phyloP scores from a whole-genome alignment of 2,888 invertebrate genomes.

The Serripes groenlandicus region DNA sequence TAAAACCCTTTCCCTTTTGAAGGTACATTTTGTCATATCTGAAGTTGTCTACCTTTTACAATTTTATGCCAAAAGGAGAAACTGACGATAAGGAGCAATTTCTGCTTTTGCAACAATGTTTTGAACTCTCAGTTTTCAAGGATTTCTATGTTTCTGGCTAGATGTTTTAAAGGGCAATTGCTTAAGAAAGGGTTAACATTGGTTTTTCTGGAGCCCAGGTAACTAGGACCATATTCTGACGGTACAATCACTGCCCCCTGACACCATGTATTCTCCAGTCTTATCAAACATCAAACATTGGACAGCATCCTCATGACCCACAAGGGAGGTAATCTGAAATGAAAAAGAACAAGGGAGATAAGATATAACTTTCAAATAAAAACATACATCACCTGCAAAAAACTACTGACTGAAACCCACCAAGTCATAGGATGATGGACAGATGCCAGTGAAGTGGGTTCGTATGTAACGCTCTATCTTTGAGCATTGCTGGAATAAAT shows the following conservation, averaged over 20 bases:
- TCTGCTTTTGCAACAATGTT: background rate
- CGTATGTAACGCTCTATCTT: no score
- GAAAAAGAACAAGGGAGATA: no score
- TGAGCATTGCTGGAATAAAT: no score
- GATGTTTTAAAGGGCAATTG: background rate
- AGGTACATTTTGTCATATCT: no score
- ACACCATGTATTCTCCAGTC: constrained; percentile 84
- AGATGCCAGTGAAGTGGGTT: no score
- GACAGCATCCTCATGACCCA: constrained; percentile 86
- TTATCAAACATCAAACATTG: constrained; percentile 85
- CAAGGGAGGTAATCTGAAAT: constrained; percentile 82
- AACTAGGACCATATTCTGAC: constrained; percentile 86
- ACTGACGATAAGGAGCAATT: background rate
- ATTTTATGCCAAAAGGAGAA: background rate
- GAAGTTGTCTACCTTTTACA: no score
- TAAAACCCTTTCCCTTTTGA: no score
- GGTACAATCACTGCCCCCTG: constrained; percentile 85
- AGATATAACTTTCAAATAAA: background rate
- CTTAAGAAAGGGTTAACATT: background rate
- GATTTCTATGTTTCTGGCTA: background rate
- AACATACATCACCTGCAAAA: no score
- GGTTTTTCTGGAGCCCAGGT: no score
- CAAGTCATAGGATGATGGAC: no score
- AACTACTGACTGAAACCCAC: no score
- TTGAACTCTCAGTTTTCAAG: background rate